Evolutionary conservation across 2,797 vertebrate genomes (phyloP).

Genomic region (Ibycter americanus): DNA sequence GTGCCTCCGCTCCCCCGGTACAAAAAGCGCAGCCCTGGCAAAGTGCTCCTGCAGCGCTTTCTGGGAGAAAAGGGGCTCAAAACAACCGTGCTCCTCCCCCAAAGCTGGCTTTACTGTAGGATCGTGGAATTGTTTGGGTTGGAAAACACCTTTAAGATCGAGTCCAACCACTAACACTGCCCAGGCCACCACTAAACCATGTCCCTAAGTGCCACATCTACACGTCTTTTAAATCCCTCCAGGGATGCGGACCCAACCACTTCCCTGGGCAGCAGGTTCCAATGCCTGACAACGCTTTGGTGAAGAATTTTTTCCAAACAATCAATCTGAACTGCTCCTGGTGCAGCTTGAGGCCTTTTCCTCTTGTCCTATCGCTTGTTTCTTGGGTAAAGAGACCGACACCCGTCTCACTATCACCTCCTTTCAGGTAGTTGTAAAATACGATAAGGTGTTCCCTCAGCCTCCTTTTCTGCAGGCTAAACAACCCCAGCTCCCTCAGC

Average conservation of each 20-base stretch:
- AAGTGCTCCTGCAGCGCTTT: fast-evolving
- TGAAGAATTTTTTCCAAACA: not conserved
- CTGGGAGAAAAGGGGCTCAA: not conserved
- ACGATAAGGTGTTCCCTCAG: fast-evolving
- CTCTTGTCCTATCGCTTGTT: fast-evolving
- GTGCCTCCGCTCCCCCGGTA: too few species aligned
- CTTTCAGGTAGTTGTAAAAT: not conserved
- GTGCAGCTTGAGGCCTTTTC: fast-evolving
- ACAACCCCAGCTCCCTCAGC: not conserved
- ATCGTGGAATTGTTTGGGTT: fast-evolving
- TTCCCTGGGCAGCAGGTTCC: not conserved
- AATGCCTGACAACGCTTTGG: not conserved
- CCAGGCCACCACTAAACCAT: fast-evolving
- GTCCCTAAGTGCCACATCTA: not conserved
- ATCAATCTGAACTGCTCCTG: not conserved
- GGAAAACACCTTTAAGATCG: not conserved
- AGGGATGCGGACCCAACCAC: not conserved
- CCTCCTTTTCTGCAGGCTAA: not conserved
- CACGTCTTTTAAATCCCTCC: fast-evolving
- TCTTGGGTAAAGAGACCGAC: fast-evolving
- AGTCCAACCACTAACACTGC: too few species aligned
- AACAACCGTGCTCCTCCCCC: not conserved
- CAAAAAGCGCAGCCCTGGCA: too few species aligned
- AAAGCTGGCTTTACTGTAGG: fast-evolving
- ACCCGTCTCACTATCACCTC: fast-evolving